Evolutionary conservation across 2,888 invertebrate genomes (phyloP), one percentile per base, ranked within the genome.

Genomic region (Gonocerus acuteangulatus): DNA sequence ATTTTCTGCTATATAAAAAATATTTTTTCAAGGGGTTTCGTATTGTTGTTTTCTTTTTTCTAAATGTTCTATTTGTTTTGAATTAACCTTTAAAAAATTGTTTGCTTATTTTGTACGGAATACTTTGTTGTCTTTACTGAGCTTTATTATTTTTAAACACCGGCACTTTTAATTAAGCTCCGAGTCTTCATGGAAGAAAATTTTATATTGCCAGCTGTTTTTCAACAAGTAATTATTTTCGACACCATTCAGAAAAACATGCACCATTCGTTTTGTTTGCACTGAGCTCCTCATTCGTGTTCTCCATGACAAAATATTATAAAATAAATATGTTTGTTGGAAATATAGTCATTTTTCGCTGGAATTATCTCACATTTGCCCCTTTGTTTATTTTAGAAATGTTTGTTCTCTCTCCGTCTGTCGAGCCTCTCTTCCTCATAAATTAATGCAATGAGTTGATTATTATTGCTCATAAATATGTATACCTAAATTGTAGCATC

Each of bases 371-470:
- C 27, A 27, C 27, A 27, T 27, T 27, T 9, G 27, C 4, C 27
- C 27, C n/a, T 4, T 27, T 27, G 27, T 27, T 27, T 27, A 27
- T 27, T 27, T 27, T 4, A 27, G 27, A 27, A 27, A 9, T 39
- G n/a, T 39, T 39, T 39, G 13, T n/a, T n/a, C 39, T 39, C 39
- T 9, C 39, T 39, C 39, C 39, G 13, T 39, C 15, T 39, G 13
- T 15, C 3, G 39, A 3, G 15, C n/a, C 47, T 22, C 47, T 47
- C 47, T 13, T 4, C 18, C 6, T 3, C 47, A 61, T 61, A 61
- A 61, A 64, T 64, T 64, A 61, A 64, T 61, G 52, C 59, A 61
- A 64, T 64, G 61, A 64, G 61, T 64, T 61, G 64, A 64, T 64
- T 61, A 64, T 61, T 61, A 64, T 61, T 51, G 60, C 61, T 64